These are phyloP conservation scores for Bujurquina vittata DNA, from an alignment of 2,113 vertebrate species.

Conservation along the genomic window DNA sequence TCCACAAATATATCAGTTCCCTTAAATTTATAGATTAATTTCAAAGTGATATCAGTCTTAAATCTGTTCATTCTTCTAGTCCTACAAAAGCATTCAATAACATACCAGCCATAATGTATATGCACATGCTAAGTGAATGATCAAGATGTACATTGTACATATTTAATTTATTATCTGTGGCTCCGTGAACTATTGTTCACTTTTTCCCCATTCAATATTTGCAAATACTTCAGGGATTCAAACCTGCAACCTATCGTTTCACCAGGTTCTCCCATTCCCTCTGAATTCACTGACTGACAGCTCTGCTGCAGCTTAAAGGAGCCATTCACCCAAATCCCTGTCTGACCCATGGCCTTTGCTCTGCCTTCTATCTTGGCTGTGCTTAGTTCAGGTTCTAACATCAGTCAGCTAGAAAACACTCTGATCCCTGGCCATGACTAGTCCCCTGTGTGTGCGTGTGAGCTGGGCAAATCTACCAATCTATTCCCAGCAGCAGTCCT, in stretches of 20 bases:
- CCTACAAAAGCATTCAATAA: no score
- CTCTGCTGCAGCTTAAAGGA: slow-evolving; percentile 57
- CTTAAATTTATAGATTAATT: no score
- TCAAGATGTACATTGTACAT: no score
- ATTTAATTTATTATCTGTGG: no score
- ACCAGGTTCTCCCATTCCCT: not conserved
- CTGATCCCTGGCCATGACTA: slow-evolving; percentile 52
- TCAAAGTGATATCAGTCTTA: no score
- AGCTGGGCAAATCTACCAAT: slow-evolving; percentile 67
- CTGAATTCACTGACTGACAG: slow-evolving; percentile 43
- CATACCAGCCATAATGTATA: no score
- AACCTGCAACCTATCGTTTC: not conserved
- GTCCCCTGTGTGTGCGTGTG: slow-evolving; percentile 57
- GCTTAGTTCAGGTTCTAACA: slow-evolving; percentile 61
- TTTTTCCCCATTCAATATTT: not conserved
- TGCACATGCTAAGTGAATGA: no score
- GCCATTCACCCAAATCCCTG: slow-evolving; percentile 64
- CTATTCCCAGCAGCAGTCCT: slow-evolving; percentile 56
- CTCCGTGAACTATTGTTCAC: no score
- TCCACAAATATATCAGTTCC: no score
- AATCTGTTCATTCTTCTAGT: no score
- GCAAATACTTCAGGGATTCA: not conserved
- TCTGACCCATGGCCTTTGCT: slow-evolving; percentile 50
- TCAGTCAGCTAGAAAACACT: slow-evolving; percentile 70
- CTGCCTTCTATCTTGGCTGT: slow-evolving; percentile 14